Percentiles rank a stretch among this genome's conserved stretches.
Evolutionary conservation across 2,797 vertebrate species (phyloP).

Genomic region (Crenuchus spilurus): DNA sequence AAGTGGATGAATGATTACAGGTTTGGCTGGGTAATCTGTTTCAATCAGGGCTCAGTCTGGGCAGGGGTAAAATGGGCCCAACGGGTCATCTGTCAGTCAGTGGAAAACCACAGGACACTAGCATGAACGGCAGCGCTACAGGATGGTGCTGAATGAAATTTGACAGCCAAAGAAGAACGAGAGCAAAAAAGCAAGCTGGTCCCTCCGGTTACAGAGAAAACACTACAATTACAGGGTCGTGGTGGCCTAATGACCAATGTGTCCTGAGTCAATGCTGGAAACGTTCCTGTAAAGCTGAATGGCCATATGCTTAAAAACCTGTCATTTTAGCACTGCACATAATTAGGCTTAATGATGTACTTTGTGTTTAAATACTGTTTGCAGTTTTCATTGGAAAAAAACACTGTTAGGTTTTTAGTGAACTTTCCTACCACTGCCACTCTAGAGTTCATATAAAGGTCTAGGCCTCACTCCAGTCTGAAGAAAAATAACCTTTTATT

Average conservation of each 20-base stretch:
- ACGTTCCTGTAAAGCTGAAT: background rate
- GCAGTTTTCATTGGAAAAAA: too few species aligned
- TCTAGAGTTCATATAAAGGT: too few species aligned
- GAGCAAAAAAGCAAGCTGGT: background rate
- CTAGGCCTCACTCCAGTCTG: too few species aligned
- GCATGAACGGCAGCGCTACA: background rate
- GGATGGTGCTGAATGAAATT: background rate
- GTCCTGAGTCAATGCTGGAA: background rate
- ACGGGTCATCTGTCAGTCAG: background rate
- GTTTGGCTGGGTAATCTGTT: background rate
- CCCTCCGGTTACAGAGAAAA: background rate
- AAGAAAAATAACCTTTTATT: too few species aligned
- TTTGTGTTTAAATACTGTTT: too few species aligned
- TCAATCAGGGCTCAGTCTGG: background rate
- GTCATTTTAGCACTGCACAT: background rate
- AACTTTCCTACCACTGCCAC: too few species aligned
- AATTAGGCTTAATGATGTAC: background rate
- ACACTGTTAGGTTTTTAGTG: too few species aligned
- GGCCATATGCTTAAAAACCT: background rate
- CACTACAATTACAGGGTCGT: background rate
- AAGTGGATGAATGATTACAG: constrained; percentile 11
- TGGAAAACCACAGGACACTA: background rate
- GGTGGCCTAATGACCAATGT: too few species aligned
- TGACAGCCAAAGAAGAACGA: background rate
- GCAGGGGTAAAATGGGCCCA: background rate